Base-by-base conservation (phyloP, 2,797 vertebrate genomes). In the Cetoscarus ocellatus region DNA sequence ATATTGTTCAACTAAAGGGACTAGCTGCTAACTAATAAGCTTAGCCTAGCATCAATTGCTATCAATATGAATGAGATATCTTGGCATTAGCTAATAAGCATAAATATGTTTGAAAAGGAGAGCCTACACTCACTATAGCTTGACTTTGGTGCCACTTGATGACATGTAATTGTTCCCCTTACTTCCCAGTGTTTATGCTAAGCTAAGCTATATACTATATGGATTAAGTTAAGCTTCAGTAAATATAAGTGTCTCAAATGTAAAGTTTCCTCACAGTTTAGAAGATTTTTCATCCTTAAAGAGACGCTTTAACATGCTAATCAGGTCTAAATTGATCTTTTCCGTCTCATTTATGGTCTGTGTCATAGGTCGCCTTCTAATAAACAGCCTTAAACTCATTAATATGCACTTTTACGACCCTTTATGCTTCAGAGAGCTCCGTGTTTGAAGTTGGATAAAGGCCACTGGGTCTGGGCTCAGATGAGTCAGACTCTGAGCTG, bases 401-500 rank as follows among this genome's bases (percentile, higher is more conserved):
- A 10, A 18, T 39, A 11, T 3, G 4, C 11, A 39, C 3, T 13
- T 34, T 6, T 42, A 67, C 17, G 53, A 17, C 38, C 49, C 13
- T 55, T 36, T 4, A 12, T 7, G 60, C 13, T 7, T 50, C 43
- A 47, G 17, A 45, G 51, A 52, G 51, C 52, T 61, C 53, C 47
- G 61, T 53, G 54, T 66, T 69, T 66, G 56, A 51, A 42, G 47
- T 53, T 43, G 43, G n/a, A 49, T n/a, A 8, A 51, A 70, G 51
- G 60, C 15, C 44, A 19, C 0, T 15, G 68, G 43, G 61, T 69
- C 40, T 78, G 19, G 15, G 59, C 55, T 19, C 19, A 17, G 35
- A 80, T 76, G 70, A 84, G 73, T 70, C 71, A 80, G 48, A 15
- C 18, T 49, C 45, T 8, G 48, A 43, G 19, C 34, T 44, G 11